Percentiles rank a stretch among this genome's conserved stretches.
Evolutionary conservation across 2,888 invertebrate species (phyloP).

Genomic region (Coenonympha glycerion): DNA sequence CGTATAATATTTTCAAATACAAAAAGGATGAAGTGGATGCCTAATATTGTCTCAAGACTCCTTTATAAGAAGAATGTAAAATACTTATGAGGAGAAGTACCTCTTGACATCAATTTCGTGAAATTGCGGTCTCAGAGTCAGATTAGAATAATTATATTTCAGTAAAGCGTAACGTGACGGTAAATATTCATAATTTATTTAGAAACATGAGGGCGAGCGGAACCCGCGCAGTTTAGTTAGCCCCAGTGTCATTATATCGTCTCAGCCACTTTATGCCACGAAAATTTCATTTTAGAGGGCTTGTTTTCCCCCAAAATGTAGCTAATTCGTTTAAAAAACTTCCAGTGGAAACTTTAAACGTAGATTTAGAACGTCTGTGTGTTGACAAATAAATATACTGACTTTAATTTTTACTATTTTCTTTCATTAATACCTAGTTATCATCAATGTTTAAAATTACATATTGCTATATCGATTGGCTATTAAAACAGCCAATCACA

Average conservation of each 20-base stretch:
- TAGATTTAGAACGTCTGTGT: slow-evolving; percentile 8
- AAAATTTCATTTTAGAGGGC: slow-evolving; percentile 62
- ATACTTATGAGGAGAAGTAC: slow-evolving; percentile 35
- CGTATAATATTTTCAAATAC: background rate
- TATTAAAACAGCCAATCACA: too few species aligned
- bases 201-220: slow-evolving; percentile 60
- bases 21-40: slow-evolving; percentile 18
- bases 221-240: slow-evolving; percentile 46
- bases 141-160: slow-evolving; percentile 68
- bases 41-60: slow-evolving; percentile 24
- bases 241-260: slow-evolving; percentile 49
- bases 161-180: slow-evolving; percentile 62
- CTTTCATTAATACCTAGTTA: too few species aligned
- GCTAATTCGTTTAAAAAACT: slow-evolving; percentile 49
- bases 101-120: slow-evolving; percentile 56
- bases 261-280: slow-evolving; percentile 58
- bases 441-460: too few species aligned
- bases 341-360: slow-evolving; percentile 37
- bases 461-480: too few species aligned
- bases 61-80: slow-evolving; percentile 27
- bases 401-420: too few species aligned
- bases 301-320: slow-evolving; percentile 50
- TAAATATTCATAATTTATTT: slow-evolving; percentile 72
- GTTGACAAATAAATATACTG: too few species aligned
- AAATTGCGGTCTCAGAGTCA: slow-evolving; percentile 58